Evolutionary conservation across 2,113 vertebrate species (phyloP).

Genomic region (Erythrolamprus reginae): DNA sequence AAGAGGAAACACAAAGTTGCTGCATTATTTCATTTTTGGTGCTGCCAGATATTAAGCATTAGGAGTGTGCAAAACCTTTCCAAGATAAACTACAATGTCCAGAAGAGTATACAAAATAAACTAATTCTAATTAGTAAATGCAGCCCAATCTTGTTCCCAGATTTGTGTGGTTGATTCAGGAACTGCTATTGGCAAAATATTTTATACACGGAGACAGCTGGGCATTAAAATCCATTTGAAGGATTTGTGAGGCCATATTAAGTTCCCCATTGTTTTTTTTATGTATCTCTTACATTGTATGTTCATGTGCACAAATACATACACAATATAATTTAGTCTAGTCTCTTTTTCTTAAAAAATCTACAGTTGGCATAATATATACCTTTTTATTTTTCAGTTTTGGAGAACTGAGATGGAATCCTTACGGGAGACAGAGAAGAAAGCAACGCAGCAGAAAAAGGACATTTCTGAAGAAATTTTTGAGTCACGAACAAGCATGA

Average conservation of each 20-base stretch:
- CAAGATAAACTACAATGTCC: background rate
- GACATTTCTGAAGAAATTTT: background rate
- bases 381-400: background rate
- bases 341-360: background rate
- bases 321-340: background rate
- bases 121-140: background rate
- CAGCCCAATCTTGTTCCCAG: background rate
- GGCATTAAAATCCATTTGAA: background rate
- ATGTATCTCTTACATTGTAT: background rate
- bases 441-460: background rate
- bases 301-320: accelerated
- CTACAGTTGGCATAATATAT: background rate
- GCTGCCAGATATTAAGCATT: background rate
- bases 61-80: background rate
- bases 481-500: background rate
- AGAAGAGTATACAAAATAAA: background rate
- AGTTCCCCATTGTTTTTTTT: background rate
- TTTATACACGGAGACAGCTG: background rate
- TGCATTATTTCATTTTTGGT: background rate
- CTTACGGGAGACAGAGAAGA: background rate
- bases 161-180: background rate
- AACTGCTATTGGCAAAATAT: background rate
- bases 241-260: background rate
- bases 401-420: background rate
- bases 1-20: background rate